A percentile compares a stretch with the other conserved stretches of the same genome.
These are phyloP conservation scores for Mobula birostris DNA, from an alignment of 2,113 vertebrate species.

Conservation along the genomic window DNA sequence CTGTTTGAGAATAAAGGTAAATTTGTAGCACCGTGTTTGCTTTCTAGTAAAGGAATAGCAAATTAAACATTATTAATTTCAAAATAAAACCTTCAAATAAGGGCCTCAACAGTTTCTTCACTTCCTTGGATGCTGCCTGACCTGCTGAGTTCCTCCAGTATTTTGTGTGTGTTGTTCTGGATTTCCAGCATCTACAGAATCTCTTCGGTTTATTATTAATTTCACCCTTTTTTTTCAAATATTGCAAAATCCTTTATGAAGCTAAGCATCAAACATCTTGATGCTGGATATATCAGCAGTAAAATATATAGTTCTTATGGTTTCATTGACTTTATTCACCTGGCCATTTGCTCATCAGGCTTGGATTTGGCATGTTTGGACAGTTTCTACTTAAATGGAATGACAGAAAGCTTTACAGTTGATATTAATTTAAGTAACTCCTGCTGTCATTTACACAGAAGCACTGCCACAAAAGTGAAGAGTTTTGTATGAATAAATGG, in stretches of 20 bases:
- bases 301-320: background rate
- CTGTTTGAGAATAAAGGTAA: conserved; percentile 9
- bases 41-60: background rate
- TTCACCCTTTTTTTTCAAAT: background rate
- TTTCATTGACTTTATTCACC: background rate
- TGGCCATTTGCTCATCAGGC: background rate
- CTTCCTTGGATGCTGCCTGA: too few species aligned
- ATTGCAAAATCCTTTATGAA: background rate
- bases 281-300: background rate
- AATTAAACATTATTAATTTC: background rate
- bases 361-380: background rate
- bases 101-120: too few species aligned
- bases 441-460: background rate
- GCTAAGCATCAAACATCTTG: background rate
- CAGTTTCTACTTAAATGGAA: background rate
- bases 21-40: background rate
- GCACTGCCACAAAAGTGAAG: background rate
- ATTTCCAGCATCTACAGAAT: too few species aligned
- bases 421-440: background rate
- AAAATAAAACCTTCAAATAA: too few species aligned
- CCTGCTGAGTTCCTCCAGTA: too few species aligned
- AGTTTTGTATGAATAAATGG: background rate
- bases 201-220: background rate
- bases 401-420: background rate
- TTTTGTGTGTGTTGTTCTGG: too few species aligned